A percentile compares a stretch with the other conserved stretches of the same genome.
phyloP scores from a whole-genome alignment of 1,140 invertebrate genomes.

The Drusus annulatus region DNA sequence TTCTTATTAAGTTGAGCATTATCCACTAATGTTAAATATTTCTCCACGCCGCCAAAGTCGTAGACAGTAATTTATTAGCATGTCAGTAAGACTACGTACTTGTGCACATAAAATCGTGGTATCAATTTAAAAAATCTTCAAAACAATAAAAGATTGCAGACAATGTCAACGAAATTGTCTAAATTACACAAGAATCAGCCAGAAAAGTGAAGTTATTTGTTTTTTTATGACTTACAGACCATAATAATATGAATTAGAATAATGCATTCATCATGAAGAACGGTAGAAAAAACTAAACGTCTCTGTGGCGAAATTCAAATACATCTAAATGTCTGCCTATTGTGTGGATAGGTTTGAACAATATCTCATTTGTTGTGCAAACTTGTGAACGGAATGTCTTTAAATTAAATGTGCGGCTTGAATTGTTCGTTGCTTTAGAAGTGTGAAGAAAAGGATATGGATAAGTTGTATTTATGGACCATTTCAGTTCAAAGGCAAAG shows the following conservation, averaged over 20 bases:
- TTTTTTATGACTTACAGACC: slow-evolving; percentile 5
- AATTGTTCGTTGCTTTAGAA: no score
- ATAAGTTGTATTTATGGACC: no score
- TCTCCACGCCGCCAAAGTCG: no score
- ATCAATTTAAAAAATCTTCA: slow-evolving; percentile 8
- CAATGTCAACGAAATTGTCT: not conserved
- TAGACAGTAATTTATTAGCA: no score
- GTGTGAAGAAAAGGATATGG: no score
- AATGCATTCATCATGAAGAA: not conserved
- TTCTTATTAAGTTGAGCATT: no score
- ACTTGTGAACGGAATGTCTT: not conserved
- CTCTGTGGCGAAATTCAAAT: slow-evolving; percentile 4
- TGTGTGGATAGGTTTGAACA: not conserved
- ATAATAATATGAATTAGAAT: not conserved
- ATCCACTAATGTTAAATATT: no score
- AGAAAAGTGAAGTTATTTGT: not conserved
- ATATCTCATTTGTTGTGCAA: slow-evolving; percentile 9
- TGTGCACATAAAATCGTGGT: not conserved
- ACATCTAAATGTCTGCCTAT: slow-evolving; percentile 9
- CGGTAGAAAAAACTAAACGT: not conserved
- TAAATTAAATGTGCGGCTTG: no score
- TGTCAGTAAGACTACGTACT: no score
- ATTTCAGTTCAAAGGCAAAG: no score
- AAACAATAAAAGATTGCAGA: not conserved
- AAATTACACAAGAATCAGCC: not conserved